These are phyloP conservation scores for Cheilosia scutellata DNA, from an alignment of 2,888 invertebrate species.

Conservation along the genomic window DNA sequence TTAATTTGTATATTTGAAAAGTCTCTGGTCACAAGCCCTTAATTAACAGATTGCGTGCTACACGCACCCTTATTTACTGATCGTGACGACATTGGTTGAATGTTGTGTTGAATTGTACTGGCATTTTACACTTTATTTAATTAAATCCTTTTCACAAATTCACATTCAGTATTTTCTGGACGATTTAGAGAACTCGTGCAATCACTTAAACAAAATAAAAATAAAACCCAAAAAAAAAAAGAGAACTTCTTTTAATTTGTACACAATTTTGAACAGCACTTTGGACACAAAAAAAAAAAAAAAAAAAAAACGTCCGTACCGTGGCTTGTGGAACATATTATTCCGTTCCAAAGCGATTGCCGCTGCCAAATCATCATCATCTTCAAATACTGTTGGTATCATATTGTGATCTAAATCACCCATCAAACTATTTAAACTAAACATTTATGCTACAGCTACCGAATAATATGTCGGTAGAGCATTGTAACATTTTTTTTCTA, in stretches of 20 bases:
- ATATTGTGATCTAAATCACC: slow-evolving; percentile 73
- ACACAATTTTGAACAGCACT: not conserved
- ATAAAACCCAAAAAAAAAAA: not conserved
- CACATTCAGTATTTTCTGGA: not conserved
- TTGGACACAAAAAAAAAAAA: not conserved
- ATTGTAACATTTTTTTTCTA: slow-evolving; percentile 20
- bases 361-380: slow-evolving; percentile 82
- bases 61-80: slow-evolving; percentile 26
- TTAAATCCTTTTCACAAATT: not conserved
- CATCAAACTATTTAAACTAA: slow-evolving; percentile 45
- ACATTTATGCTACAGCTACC: slow-evolving; percentile 40
- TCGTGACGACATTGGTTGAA: not conserved
- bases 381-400: slow-evolving; percentile 82
- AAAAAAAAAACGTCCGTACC: slow-evolving; percentile 77
- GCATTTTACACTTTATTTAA: no score
- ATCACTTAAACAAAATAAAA: not conserved
- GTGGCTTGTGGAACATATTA: slow-evolving; percentile 82
- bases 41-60: slow-evolving; percentile 16
- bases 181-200: not conserved
- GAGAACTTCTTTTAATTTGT: not conserved
- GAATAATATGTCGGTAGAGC: not conserved
- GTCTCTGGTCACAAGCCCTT: not conserved
- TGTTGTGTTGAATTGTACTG: not conserved
- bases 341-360: slow-evolving; percentile 82
- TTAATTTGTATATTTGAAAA: not conserved